Evolutionary conservation across 2,113 vertebrate species (phyloP).

Genomic region (Sebastes fasciatus): DNA sequence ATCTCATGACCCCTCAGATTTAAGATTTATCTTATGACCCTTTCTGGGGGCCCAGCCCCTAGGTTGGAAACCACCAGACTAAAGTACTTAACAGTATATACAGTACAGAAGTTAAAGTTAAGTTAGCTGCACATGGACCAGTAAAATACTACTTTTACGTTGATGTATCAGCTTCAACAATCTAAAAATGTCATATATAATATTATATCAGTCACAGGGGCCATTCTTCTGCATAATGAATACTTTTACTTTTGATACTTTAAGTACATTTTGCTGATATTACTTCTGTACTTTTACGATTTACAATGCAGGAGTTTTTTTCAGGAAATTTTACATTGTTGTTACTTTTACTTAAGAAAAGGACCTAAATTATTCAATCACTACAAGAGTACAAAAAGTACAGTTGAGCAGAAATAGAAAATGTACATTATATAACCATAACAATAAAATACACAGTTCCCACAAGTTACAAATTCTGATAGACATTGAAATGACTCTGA

Average conservation of each 20-base stretch:
- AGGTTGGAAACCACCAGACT: background rate
- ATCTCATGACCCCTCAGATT: background rate
- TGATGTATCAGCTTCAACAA: too few relatives aligned
- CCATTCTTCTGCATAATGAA: too few relatives aligned
- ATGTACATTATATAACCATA: background rate
- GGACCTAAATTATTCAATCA: too few relatives aligned
- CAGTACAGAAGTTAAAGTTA: too few relatives aligned
- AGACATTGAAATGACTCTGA: background rate
- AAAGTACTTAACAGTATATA: background rate
- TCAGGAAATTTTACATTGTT: too few relatives aligned
- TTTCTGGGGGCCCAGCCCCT: background rate
- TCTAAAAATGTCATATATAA: too few relatives aligned
- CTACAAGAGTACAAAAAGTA: background rate
- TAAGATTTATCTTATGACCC: background rate
- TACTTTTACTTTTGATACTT: too few relatives aligned
- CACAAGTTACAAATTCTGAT: background rate
- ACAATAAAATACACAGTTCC: background rate
- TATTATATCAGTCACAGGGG: too few relatives aligned
- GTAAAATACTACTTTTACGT: too few relatives aligned
- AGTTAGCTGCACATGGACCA: too few relatives aligned
- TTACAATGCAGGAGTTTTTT: background rate
- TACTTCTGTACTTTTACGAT: background rate
- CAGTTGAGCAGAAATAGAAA: background rate
- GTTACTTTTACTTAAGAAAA: too few relatives aligned
- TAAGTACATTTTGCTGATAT: too few relatives aligned